These are phyloP conservation scores for Spodoptera frugiperda DNA, from an alignment of 1,140 invertebrate genomes.

Conservation along the genomic window DNA sequence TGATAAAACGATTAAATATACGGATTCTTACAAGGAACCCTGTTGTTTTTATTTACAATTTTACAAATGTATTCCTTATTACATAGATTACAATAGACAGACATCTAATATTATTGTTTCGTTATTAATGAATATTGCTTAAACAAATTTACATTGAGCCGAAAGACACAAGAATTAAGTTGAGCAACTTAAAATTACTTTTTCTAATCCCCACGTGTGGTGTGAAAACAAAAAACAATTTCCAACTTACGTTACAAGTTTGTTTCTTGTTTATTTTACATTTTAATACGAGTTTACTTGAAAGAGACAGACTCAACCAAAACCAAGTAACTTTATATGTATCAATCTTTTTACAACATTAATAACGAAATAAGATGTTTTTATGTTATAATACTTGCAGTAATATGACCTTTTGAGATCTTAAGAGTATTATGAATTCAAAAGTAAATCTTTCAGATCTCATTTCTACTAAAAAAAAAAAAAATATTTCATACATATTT, in stretches of 20 bases:
- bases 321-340: background rate
- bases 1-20: constrained; percentile 48
- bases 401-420: no score
- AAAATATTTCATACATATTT: no score
- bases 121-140: constrained; percentile 51
- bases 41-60: constrained; percentile 56
- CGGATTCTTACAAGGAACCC: constrained; percentile 58
- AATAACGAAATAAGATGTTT: background rate
- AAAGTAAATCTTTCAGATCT: no score
- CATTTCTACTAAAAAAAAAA: no score
- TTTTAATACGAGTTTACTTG: background rate
- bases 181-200: constrained; percentile 44
- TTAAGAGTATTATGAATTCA: no score
- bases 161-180: constrained; percentile 25
- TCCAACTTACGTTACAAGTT: constrained; percentile 10
- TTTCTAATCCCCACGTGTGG: constrained; percentile 37
- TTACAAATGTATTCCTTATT: constrained; percentile 31
- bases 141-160: constrained; percentile 51
- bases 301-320: background rate
- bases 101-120: constrained; percentile 46
- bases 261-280: background rate
- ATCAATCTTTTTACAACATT: background rate
- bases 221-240: background rate
- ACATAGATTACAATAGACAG: constrained; percentile 34
- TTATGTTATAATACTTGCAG: no score